Percentiles rank a stretch among this genome's conserved stretches.
These are phyloP conservation scores for Uromys caudimaculatus DNA, from an alignment of 2,797 vertebrate species.

Conservation along the genomic window DNA sequence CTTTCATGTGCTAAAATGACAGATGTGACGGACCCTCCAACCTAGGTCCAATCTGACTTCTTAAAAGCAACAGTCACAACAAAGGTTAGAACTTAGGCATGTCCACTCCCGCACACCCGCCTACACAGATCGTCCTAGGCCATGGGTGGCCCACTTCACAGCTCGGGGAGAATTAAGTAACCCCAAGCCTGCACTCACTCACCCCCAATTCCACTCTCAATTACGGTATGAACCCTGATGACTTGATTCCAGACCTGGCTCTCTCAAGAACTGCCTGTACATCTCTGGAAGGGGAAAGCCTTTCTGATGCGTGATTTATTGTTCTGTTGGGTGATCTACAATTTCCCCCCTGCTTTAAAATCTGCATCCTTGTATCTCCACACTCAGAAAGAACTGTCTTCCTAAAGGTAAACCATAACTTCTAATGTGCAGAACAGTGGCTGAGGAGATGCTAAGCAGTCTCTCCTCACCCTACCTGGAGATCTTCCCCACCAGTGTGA, in stretches of 20 bases:
- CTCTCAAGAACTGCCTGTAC: background rate
- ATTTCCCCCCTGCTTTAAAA: slow-evolving; percentile 8
- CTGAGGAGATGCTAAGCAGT: background rate
- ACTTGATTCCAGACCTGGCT: background rate
- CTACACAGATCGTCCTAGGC: background rate
- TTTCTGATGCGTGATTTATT: slow-evolving; percentile 10
- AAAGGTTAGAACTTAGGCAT: background rate
- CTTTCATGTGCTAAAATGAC: background rate
- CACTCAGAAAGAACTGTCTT: slow-evolving; percentile 1
- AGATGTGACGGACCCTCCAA: too few species aligned
- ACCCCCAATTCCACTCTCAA: background rate
- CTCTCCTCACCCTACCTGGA: too few species aligned
- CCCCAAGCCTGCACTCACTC: background rate
- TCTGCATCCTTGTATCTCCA: background rate
- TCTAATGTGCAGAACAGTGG: background rate
- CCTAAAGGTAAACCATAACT: background rate
- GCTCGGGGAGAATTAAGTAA: slow-evolving; percentile 9
- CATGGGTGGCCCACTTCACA: background rate
- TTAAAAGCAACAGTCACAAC: background rate
- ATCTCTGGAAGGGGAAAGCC: background rate
- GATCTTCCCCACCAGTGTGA: background rate
- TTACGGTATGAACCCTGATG: background rate
- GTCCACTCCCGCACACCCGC: background rate
- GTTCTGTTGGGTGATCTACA: background rate
- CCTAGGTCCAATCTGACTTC: background rate